Evolutionary conservation across 2,888 invertebrate genomes (phyloP).

Genomic region (Slavum lentiscoides): DNA sequence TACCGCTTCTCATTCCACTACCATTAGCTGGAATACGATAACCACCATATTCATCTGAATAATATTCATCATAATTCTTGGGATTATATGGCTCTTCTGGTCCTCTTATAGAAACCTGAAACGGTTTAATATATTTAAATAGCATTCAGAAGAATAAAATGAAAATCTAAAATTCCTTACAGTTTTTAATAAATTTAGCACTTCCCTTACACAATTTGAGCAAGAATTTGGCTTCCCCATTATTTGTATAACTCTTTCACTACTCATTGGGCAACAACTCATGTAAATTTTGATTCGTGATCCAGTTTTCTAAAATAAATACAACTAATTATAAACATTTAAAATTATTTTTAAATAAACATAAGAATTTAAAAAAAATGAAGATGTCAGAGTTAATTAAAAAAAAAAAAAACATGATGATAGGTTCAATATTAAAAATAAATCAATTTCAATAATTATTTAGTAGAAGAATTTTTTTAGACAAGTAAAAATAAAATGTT

Average conservation of each 20-base stretch:
- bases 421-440: neutral
- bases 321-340: slow-evolving; percentile 33
- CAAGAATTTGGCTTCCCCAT: slow-evolving; percentile 79
- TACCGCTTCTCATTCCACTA: slow-evolving; percentile 61
- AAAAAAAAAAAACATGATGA: neutral
- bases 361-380: neutral
- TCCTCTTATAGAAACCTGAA: slow-evolving; percentile 68
- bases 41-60: slow-evolving; percentile 93
- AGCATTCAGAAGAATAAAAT: neutral
- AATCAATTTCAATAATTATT: too few species aligned
- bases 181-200: slow-evolving; percentile 82
- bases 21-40: slow-evolving; percentile 70
- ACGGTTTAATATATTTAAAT: neutral
- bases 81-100: slow-evolving; percentile 88
- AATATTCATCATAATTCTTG: slow-evolving; percentile 92
- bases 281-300: slow-evolving; percentile 93
- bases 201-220: slow-evolving; percentile 81
- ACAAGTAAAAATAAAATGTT: too few species aligned
- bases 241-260: slow-evolving; percentile 94
- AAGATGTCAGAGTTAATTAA: neutral
- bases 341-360: neutral
- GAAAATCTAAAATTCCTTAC: slow-evolving; percentile 63
- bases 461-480: too few species aligned
- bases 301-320: slow-evolving; percentile 79
- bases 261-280: slow-evolving; percentile 93